Evolutionary conservation across 2,113 vertebrate species (phyloP).

Genomic region (Ictalurus furcatus): DNA sequence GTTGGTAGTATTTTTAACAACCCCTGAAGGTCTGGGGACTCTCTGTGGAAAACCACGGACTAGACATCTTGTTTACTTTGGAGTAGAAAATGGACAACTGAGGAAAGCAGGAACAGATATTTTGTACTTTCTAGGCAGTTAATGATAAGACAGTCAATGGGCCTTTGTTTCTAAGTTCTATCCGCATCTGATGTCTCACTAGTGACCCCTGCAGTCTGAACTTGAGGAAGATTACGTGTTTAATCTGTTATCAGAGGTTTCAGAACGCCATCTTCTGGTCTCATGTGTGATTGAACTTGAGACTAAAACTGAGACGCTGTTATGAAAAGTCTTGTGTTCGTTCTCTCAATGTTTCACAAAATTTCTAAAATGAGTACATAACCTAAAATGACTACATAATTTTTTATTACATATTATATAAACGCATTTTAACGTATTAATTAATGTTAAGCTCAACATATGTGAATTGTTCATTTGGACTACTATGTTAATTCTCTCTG

Average conservation of each 20-base stretch:
- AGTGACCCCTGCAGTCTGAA: conserved; percentile 11
- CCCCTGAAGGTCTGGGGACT: not conserved
- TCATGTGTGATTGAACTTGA: not conserved
- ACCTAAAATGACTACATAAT: not conserved
- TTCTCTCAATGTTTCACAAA: not conserved
- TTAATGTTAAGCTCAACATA: not conserved
- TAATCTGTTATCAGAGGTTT: not conserved
- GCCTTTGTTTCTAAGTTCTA: not conserved
- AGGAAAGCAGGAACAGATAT: not conserved
- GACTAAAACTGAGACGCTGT: not conserved
- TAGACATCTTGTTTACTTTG: not conserved
- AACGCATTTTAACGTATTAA: not conserved
- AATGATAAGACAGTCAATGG: not conserved
- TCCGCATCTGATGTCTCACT: not conserved
- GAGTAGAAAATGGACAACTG: not conserved
- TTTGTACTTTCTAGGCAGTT: not conserved
- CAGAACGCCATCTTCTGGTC: conserved; percentile 17
- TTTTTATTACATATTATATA: not conserved
- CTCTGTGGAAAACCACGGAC: not conserved
- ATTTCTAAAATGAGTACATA: not conserved
- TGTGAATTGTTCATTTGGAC: not conserved
- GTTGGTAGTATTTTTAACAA: not conserved
- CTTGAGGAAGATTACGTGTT: not conserved
- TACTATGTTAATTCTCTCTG: not conserved
- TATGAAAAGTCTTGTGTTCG: not conserved